Conservation (phyloP, 2,888 invertebrate species). For the Enchytraeus crypticus region DNA sequence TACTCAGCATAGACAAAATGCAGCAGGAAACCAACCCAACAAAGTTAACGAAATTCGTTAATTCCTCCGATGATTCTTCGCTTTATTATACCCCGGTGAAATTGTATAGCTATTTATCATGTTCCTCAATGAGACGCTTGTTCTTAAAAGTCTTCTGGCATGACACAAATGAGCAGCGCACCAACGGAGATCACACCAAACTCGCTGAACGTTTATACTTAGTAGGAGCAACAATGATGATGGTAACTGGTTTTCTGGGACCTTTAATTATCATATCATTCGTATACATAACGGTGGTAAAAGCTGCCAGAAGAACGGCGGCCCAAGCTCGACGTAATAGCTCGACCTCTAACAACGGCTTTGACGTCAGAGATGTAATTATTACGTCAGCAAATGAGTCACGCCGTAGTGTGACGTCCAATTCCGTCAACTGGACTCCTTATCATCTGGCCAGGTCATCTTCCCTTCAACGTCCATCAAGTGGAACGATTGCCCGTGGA, state of each 20-base stretch:
- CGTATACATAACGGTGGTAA: slow-evolving; percentile 60
- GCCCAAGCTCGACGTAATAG: slow-evolving; percentile 56
- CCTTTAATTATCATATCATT: slow-evolving; percentile 58
- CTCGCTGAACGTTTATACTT: too few species aligned
- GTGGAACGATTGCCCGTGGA: background rate
- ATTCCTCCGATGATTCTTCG: too few species aligned
- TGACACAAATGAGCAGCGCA: too few species aligned
- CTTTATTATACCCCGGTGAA: too few species aligned
- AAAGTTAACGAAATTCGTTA: too few species aligned
- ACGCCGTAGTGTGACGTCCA: background rate
- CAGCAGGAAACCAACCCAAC: too few species aligned
- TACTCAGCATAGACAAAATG: too few species aligned
- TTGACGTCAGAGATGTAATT: background rate
- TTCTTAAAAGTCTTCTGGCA: too few species aligned
- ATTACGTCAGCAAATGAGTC: background rate
- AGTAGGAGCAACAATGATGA: slow-evolving; percentile 32
- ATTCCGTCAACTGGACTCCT: background rate
- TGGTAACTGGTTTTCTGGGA: slow-evolving; percentile 50
- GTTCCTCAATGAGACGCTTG: too few species aligned
- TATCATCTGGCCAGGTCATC: background rate
- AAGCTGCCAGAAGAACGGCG: slow-evolving; percentile 66
- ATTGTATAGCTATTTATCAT: too few species aligned
- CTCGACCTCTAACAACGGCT: slow-evolving; percentile 33
- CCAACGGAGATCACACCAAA: too few species aligned
- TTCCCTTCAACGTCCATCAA: background rate